Conservation (phyloP, 2,797 vertebrate species). For the Syngnathus acus region DNA sequence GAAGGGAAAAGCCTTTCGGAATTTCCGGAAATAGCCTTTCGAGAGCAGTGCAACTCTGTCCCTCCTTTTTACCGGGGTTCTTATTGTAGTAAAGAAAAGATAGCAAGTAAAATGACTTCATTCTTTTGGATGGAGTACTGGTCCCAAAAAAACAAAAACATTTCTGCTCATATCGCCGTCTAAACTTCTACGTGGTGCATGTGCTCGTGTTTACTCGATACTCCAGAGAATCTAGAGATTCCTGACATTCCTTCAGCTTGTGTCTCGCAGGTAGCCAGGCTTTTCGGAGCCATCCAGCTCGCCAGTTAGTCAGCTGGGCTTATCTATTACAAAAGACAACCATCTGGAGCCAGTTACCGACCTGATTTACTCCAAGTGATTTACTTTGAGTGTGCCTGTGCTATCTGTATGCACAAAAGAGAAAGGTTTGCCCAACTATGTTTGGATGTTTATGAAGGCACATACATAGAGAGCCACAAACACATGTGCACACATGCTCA, state of each 20-base stretch:
- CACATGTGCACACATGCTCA: background rate
- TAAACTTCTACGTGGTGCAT: slow-evolving; percentile 25
- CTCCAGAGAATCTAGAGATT: slow-evolving; percentile 31
- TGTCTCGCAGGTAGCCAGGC: slow-evolving; percentile 37
- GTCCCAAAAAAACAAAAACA: slow-evolving; percentile 58
- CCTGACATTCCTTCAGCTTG: slow-evolving; percentile 33
- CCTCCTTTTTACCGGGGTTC: background rate
- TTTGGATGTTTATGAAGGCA: background rate
- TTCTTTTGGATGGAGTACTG: slow-evolving; percentile 39
- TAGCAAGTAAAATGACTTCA: background rate
- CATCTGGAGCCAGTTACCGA: slow-evolving; percentile 66
- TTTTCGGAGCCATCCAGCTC: slow-evolving; percentile 24
- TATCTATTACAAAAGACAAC: slow-evolving; percentile 55
- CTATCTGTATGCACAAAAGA: slow-evolving; percentile 1
- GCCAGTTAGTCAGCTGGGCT: slow-evolving; percentile 57
- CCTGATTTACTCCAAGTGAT: slow-evolving; percentile 11
- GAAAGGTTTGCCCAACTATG: slow-evolving; percentile 10
- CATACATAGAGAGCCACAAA: background rate
- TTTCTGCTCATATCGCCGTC: slow-evolving; percentile 40
- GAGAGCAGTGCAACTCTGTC: background rate
- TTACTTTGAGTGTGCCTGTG: slow-evolving; percentile 2
- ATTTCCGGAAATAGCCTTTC: background rate
- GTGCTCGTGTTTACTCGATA: background rate
- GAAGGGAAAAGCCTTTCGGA: background rate
- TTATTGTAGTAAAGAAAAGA: background rate